These are phyloP conservation scores for Serinus canaria DNA, from an alignment of 2,113 vertebrate genomes.

Conservation along the genomic window DNA sequence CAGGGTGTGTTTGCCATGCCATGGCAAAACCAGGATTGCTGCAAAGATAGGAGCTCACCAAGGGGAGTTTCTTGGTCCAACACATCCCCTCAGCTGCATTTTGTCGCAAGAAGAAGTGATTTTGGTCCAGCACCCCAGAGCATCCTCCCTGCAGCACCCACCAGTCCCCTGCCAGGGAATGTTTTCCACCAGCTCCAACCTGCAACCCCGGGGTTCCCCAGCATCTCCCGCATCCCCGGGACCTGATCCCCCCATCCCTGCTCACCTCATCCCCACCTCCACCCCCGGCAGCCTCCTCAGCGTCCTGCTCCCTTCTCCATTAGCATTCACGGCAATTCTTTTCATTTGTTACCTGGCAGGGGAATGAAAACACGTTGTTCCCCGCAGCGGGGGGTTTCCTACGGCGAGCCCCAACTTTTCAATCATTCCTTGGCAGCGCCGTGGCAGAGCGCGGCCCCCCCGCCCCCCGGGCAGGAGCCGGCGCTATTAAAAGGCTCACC, in stretches of 20 bases:
- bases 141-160: background rate
- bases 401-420: conserved; percentile 50
- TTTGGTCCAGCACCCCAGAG: background rate
- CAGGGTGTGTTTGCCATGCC: rapidly evolving
- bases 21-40: rapidly evolving
- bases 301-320: background rate
- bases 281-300: background rate
- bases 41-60: rapidly evolving
- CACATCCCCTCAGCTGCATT: rapidly evolving
- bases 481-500: conserved; percentile 50
- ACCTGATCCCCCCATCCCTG: background rate
- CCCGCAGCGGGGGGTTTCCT: conserved; percentile 36
- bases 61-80: rapidly evolving
- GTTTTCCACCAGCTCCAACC: background rate
- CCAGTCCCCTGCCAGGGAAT: rapidly evolving
- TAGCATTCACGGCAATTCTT: conserved; percentile 46
- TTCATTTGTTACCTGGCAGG: conserved; percentile 57
- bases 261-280: background rate
- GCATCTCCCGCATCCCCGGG: background rate
- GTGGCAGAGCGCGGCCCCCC: background rate
- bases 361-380: conserved; percentile 38
- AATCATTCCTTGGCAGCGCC: conserved; percentile 24
- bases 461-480: conserved; percentile 33
- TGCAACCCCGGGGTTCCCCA: rapidly evolving
- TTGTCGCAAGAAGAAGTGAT: rapidly evolving